phyloP scores from a whole-genome alignment of 64 coral and sea anemone genomes.

The Stichodactyla helianthus region DNA sequence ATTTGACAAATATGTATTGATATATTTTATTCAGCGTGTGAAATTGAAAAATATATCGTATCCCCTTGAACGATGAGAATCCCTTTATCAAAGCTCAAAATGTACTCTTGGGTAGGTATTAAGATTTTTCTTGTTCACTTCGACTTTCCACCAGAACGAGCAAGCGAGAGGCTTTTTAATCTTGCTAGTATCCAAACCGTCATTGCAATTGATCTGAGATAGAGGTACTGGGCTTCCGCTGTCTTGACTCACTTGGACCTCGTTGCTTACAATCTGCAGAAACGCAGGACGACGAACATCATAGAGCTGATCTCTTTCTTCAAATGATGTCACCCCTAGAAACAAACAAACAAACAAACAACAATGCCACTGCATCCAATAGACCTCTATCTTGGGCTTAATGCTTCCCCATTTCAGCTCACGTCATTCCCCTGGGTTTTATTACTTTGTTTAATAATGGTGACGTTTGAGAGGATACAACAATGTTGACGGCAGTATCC shows the following conservation, averaged over 20 bases:
- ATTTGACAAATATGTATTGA: no score
- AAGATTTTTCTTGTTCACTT: not conserved
- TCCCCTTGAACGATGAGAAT: no score
- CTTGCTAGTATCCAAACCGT: not conserved
- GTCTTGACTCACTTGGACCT: not conserved
- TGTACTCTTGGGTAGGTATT: not conserved
- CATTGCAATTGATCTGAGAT: not conserved
- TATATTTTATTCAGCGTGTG: no score
- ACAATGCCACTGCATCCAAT: no score
- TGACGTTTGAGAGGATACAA: no score
- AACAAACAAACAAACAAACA: not conserved
- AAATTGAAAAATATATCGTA: no score
- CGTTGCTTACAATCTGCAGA: not conserved
- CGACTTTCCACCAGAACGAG: not conserved
- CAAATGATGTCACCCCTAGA: not conserved
- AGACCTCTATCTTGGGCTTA: no score
- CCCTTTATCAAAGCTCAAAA: not conserved
- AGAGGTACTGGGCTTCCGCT: not conserved
- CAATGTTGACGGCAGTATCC: no score
- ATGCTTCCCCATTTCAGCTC: no score
- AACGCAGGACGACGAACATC: not conserved
- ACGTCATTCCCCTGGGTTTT: no score
- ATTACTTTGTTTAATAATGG: no score
- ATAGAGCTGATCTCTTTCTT: not conserved
- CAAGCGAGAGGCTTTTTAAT: not conserved